Percentiles rank a stretch among this genome's conserved stretches.
Evolutionary conservation across 2,113 vertebrate species (phyloP).

Genomic region (Gasterosteus aculeatus): DNA sequence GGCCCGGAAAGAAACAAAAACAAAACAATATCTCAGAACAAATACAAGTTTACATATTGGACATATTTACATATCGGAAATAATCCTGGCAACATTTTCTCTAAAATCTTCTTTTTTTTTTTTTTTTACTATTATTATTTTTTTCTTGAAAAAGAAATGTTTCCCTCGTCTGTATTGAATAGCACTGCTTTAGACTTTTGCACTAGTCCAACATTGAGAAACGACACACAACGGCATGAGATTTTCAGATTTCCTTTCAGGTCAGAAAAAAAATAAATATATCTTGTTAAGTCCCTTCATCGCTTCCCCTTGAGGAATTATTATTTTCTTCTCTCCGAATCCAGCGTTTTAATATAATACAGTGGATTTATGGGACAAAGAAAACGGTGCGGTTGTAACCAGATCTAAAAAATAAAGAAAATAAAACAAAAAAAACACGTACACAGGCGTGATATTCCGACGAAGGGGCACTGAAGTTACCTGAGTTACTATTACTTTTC

Average conservation of each 20-base stretch:
- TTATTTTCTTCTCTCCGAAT: slow-evolving; percentile 55
- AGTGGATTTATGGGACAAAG: slow-evolving; percentile 61
- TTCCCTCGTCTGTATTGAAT: slow-evolving; percentile 72
- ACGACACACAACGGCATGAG: slow-evolving; percentile 74
- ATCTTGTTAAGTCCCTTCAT: slow-evolving; percentile 70
- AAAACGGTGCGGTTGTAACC: slow-evolving; percentile 43
- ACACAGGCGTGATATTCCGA: slow-evolving; percentile 70
- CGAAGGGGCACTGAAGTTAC: slow-evolving; percentile 82
- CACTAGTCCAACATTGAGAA: slow-evolving; percentile 75
- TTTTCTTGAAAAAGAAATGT: slow-evolving; percentile 66
- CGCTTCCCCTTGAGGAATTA: slow-evolving; percentile 45
- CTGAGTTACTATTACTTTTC: slow-evolving; percentile 83
- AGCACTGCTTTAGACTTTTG: slow-evolving; percentile 71
- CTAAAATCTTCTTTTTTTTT: slow-evolving; percentile 82
- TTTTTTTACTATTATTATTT: slow-evolving; percentile 63
- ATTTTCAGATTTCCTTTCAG: slow-evolving; percentile 73
- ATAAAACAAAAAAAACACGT: slow-evolving; percentile 19
- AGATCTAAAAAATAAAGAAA: slow-evolving; percentile 30
- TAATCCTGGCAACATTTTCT: slow-evolving; percentile 85
- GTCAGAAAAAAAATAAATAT: slow-evolving; percentile 76
- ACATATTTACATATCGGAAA: slow-evolving; percentile 93
- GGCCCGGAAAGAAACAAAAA: slow-evolving; percentile 87
- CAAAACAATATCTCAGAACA: slow-evolving; percentile 83
- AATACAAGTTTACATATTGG: slow-evolving; percentile 93
- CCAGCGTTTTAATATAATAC: slow-evolving; percentile 67